A percentile compares a stretch with the other conserved stretches of the same genome.
phyloP scores from a whole-genome alignment of 1,140 invertebrate genomes.

The Choristoneura fumiferana region DNA sequence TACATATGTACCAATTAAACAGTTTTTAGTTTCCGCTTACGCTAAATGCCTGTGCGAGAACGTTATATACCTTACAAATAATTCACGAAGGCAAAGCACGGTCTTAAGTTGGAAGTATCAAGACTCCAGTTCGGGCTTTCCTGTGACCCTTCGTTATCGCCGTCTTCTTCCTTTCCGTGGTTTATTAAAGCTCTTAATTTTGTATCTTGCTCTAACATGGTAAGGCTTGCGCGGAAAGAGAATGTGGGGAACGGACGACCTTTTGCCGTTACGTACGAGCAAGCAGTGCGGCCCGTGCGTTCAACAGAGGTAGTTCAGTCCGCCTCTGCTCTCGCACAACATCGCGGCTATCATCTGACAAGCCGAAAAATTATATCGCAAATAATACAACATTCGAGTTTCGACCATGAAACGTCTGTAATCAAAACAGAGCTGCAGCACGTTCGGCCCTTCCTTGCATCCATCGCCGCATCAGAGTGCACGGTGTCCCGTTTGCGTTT shows the following conservation, averaged over 20 bases:
- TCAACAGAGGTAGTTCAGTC: slow-evolving; percentile 58
- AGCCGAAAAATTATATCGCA: slow-evolving; percentile 73
- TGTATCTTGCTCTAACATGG: slow-evolving; percentile 55
- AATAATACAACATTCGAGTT: slow-evolving; percentile 73
- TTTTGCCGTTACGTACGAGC: slow-evolving; percentile 71
- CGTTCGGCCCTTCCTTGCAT: slow-evolving; percentile 26
- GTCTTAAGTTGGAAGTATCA: slow-evolving; percentile 73
- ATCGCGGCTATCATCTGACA: slow-evolving; percentile 59
- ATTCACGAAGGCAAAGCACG: slow-evolving; percentile 69
- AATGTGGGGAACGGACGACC: slow-evolving; percentile 77
- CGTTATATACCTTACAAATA: slow-evolving; percentile 63
- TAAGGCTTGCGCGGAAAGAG: slow-evolving; percentile 77
- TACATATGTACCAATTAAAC: slow-evolving; percentile 36
- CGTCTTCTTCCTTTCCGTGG: slow-evolving; percentile 41
- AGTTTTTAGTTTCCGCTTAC: slow-evolving; percentile 61
- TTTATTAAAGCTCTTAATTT: slow-evolving; percentile 29
- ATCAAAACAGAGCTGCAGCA: slow-evolving; percentile 37
- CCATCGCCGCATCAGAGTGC: slow-evolving; percentile 36
- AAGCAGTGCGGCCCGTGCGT: slow-evolving; percentile 72
- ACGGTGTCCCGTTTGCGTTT: slow-evolving; percentile 43
- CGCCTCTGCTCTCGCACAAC: slow-evolving; percentile 33
- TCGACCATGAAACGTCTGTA: slow-evolving; percentile 65
- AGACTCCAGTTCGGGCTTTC: slow-evolving; percentile 73
- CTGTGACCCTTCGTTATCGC: slow-evolving; percentile 51
- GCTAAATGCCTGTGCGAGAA: slow-evolving; percentile 62